Evolutionary conservation across 2,113 vertebrate species (phyloP), one percentile per base, ranked within the genome.

Genomic region (Merops nubicus): DNA sequence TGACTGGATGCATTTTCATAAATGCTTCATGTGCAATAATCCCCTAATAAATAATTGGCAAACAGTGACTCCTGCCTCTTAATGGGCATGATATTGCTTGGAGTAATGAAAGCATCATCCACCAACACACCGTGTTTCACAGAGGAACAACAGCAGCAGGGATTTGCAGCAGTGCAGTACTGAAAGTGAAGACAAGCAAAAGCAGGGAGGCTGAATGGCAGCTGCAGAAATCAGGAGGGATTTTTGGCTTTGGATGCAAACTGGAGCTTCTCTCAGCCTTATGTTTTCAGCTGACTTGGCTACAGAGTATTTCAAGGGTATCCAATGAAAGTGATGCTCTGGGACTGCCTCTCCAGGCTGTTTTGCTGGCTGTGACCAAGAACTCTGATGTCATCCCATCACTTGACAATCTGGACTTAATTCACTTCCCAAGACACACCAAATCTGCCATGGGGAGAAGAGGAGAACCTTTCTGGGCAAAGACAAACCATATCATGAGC

Each of bases 71-170:
- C 26, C 70, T 82, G 62, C 15, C 13, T 70, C 51, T 50, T 45
- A 89, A 56, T 0, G 0, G 47, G 45, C 45, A 25, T 0, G 1
- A 26, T 51, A 47, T 40, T 75, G 34, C 22, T 48, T 57, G 65
- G 50, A 38, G 19, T 85, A 65, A 31, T 40, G 14, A 87, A 75
- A 54, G 28, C 22, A 51, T 42, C 51, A 59, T 45, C 67, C 19
- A 50, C 40, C 26, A 54, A 34, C 8, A 33, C 62, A 51, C 1
- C 0, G 33, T 40, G 18, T 47, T 65, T 56, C 42, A 42, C 2
- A 0, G 45, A 59, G 69, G 64, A 78, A 53, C 60, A 85, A 53
- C 22, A 79, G 34, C 9, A 11, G 17, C 2, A 0, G 29, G 51
- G 36, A 31, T 84, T 60, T 90, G 36, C 2, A 3, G 33, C 23